phyloP scores from a whole-genome alignment of 1,140 invertebrate species.

The Heliconius hermathena region DNA sequence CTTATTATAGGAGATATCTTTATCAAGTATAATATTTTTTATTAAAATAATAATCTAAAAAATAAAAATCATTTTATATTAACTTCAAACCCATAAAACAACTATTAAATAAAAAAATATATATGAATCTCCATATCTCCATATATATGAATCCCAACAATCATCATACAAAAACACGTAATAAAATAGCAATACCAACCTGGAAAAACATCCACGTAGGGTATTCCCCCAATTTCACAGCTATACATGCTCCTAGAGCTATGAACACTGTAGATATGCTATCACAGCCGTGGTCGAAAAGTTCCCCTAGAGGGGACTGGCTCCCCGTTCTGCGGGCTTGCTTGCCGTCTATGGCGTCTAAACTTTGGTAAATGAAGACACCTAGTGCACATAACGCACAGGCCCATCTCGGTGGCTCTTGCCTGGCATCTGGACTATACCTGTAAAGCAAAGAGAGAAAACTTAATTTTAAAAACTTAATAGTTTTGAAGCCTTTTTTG shows the following conservation, averaged over 20 bases:
- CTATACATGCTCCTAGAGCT: constrained; percentile 94
- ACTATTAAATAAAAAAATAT: neutral
- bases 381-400: constrained; percentile 95
- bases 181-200: constrained; percentile 58
- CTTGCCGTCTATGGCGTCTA: constrained; percentile 99
- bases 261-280: constrained; percentile 98
- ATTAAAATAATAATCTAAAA: neutral
- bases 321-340: constrained; percentile 97
- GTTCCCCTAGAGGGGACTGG: constrained; percentile 96
- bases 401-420: constrained; percentile 94
- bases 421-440: constrained; percentile 85
- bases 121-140: no score
- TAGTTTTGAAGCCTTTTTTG: no score
- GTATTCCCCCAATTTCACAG: constrained; percentile 94
- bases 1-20: neutral
- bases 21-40: neutral
- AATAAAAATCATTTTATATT: neutral
- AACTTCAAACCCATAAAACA: neutral
- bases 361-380: constrained; percentile 98
- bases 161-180: neutral
- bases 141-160: neutral
- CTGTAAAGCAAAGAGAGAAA: constrained; percentile 58
- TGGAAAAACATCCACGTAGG: constrained; percentile 97
- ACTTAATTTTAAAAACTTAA: neutral
- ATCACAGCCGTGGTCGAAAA: constrained; percentile 99